Conservation (phyloP, 1,140 invertebrate species). For the Chrysopa pallens region DNA sequence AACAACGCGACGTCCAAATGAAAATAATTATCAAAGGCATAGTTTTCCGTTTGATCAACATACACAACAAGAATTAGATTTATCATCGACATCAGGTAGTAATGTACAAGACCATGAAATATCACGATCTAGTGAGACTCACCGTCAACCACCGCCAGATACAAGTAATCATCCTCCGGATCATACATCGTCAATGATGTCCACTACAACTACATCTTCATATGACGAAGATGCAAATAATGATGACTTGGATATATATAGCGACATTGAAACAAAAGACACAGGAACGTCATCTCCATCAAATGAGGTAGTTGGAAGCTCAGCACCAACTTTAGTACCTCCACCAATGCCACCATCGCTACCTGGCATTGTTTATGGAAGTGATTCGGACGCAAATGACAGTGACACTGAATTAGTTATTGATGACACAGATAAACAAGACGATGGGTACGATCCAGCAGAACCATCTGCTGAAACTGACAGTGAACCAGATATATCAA, state of each 20-base stretch:
- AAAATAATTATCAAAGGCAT: background rate
- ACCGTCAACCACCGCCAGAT: background rate
- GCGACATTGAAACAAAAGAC: conserved; percentile 28
- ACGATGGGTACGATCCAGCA: conserved; percentile 39
- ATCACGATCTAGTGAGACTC: conserved; percentile 4
- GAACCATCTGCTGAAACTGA: conserved; percentile 36
- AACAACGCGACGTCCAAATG: background rate
- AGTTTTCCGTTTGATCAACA: background rate
- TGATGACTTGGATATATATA: conserved; percentile 30
- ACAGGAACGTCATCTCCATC: no score
- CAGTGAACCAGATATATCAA: conserved; percentile 8
- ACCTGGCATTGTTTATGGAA: conserved; percentile 15
- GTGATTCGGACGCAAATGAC: conserved; percentile 21
- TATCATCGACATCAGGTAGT: background rate
- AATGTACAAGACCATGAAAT: background rate
- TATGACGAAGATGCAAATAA: conserved; percentile 7
- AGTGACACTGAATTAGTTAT: conserved; percentile 45
- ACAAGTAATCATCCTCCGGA: background rate
- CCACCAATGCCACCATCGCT: conserved; percentile 35
- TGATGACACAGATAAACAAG: conserved; percentile 32
- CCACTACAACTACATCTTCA: conserved; percentile 15
- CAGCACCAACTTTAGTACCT: conserved; percentile 13
- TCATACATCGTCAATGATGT: conserved; percentile 8
- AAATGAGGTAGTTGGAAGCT: no score
- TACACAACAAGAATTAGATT: background rate